These are phyloP conservation scores for Micrasema minimum DNA, from an alignment of 1,140 invertebrate genomes.

Conservation along the genomic window DNA sequence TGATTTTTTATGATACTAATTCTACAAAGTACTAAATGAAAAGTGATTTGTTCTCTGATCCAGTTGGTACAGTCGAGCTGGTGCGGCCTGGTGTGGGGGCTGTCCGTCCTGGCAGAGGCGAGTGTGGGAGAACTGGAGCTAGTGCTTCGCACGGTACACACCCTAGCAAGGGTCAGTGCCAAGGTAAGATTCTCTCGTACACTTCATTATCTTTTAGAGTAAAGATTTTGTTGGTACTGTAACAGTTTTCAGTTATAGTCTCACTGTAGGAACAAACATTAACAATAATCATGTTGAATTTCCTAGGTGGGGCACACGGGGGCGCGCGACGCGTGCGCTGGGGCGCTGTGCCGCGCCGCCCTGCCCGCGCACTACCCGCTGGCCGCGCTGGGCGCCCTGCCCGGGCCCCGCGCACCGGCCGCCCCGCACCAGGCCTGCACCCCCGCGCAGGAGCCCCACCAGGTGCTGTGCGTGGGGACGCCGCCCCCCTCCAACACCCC, in stretches of 20 bases:
- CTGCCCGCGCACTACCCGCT: slow-evolving; percentile 95
- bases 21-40: too few relatives aligned
- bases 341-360: slow-evolving; percentile 93
- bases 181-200: slow-evolving; percentile 56
- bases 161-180: slow-evolving; percentile 73
- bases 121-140: slow-evolving; percentile 95
- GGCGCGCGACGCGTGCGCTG: slow-evolving; percentile 91
- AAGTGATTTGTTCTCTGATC: too few relatives aligned
- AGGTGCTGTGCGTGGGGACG: slow-evolving; percentile 94
- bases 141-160: slow-evolving; percentile 91
- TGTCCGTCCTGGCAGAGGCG: slow-evolving; percentile 92
- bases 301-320: slow-evolving; percentile 57
- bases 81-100: slow-evolving; percentile 91
- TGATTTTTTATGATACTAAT: too few relatives aligned
- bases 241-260: too few relatives aligned
- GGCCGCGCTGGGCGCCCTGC: slow-evolving; percentile 78
- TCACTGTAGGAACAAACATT: too few relatives aligned
- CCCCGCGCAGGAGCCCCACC: slow-evolving; percentile 71
- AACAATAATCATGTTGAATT: too few relatives aligned
- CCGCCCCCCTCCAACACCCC: slow-evolving; percentile 85
- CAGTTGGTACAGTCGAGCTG: slow-evolving; percentile 95
- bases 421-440: slow-evolving; percentile 61
- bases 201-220: neutral
- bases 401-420: slow-evolving; percentile 63
- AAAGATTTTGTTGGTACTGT: neutral